Base-by-base conservation (phyloP, 2,888 invertebrate species). In the Mechanitis messenoides region DNA sequence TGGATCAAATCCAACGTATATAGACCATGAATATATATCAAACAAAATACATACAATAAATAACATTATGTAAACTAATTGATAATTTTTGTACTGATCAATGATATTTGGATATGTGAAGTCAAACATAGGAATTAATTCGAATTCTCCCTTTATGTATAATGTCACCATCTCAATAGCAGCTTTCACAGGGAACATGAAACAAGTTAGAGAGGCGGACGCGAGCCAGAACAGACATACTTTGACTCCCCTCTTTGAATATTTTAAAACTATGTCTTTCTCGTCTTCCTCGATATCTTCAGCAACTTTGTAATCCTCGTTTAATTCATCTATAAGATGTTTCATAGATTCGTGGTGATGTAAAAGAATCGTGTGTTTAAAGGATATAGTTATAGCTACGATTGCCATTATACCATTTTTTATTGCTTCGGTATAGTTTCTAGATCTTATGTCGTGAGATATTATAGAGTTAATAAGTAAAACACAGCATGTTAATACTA, bases 1-100 rank as follows among this genome's bases (percentile, higher is more conserved):
- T 2, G 87, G 80, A 71, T 88, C 87, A 65, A 86, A 87, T 3
- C 81, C 81, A 0, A 80, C 68, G 33, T 78, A 84, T 68, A 83
- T 74, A 0, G 76, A 62, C 0, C 70, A 61, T 0, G 81, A 76
- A 57, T 76, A 81, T 1, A 66, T 31, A 61, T 69, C 80, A 54
- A 82, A 83, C 4, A 70, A 46, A 5, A 65, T 59, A 6, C 61
- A 60, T 2, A 62, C 28, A 4, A 59, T 3, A 28, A 64, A 65
- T 3, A 65, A 50, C 0, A 58, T 6, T 2, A 45, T 33, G 50
- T 61, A 70, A 2, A 61, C 11, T 4, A 56, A 38, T 0, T 55
- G 50, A 6, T 58, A 58, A 42, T 77, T 63, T 65, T 81, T 83
- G 28, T 76, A 69, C 3, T 68, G 65, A 54, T 85, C 76, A 59